phyloP scores from a whole-genome alignment of 92 coral and sea anemone species.

The Actinernus sp. region DNA sequence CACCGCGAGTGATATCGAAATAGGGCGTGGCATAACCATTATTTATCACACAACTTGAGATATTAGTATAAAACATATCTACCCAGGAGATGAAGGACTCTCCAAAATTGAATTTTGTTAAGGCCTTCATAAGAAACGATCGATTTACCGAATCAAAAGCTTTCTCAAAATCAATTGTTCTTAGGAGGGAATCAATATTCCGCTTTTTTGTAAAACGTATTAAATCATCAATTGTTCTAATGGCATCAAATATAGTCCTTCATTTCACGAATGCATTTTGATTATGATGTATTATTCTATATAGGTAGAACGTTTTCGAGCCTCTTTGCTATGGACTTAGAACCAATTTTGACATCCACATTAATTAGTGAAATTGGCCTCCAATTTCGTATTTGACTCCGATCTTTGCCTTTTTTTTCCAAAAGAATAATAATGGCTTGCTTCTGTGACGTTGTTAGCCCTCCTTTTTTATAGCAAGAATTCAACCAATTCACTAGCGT shows the following conservation, averaged over 20 bases:
- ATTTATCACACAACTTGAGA: slow-evolving; percentile 21
- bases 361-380: slow-evolving; percentile 19
- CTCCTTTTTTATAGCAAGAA: neutral
- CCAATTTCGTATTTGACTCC: slow-evolving; percentile 10
- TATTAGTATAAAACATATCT: slow-evolving; percentile 3
- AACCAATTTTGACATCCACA: slow-evolving; percentile 13
- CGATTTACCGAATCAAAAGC: slow-evolving; percentile 23
- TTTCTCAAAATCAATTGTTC: slow-evolving; percentile 15
- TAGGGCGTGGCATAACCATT: too few species aligned
- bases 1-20: too few species aligned
- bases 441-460: slow-evolving; percentile 1
- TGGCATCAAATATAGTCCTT: slow-evolving; percentile 40
- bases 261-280: too few species aligned
- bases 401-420: slow-evolving; percentile 16
- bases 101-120: too few species aligned
- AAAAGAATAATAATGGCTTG: slow-evolving; percentile 8
- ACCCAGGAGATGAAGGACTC: too few species aligned
- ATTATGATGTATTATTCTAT: too few species aligned
- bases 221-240: slow-evolving; percentile 31
- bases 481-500: slow-evolving; percentile 7
- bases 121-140: neutral
- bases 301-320: slow-evolving; percentile 6
- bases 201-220: too few species aligned
- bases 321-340: slow-evolving; percentile 10
- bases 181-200: neutral